Base-by-base conservation (phyloP, 2,113 vertebrate species). In the Helogale parvula region DNA sequence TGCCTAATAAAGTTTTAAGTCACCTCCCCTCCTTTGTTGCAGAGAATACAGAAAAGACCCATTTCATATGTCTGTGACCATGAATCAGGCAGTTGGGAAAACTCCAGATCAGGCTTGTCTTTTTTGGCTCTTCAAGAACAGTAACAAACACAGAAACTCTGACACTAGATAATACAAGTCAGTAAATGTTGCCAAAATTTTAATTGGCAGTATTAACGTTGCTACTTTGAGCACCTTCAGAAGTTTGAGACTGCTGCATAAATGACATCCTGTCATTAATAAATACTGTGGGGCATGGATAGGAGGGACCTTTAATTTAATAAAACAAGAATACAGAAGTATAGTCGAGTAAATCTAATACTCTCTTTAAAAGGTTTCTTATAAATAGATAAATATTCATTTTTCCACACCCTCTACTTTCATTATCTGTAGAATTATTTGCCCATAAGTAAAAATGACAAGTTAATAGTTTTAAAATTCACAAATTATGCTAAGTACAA, bases 321-420 rank as follows among this genome's bases (percentile, higher is more conserved):
- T 85, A 23, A 84, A 71, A 96, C 3, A 71, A n/a, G 12, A 92
- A 66, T 88, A 77, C 63, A 76, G 57, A 93, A n/a, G 86, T 71
- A 38, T 13, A 79, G 31, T 84, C 33, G 69, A 95, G 54, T 95
- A 87, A 90, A 82, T 74, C 57, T 77, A 31, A n/a, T 66, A 76
- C 27, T 54, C 29, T 90, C 50, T 93, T 83, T 11, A 88, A 84
- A 57, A 57, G 71, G 11, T 47, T 79, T 88, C 80, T 68, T 76
- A 47, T 95, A 71, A 90, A 66, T 77, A 86, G 52, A 4, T 85
- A 74, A 66, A 17, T 90, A 27, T 93, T 95, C 93, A 65, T 93
- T 72, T 92, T 96, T 66, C 25, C 35, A 65, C 69, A 57, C 60
- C 29, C 21, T 63, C 57, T 57, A 71, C 33, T 90, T 96, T 66